phyloP scores from a whole-genome alignment of 2,888 invertebrate species.

The Prenolepis imparis region DNA sequence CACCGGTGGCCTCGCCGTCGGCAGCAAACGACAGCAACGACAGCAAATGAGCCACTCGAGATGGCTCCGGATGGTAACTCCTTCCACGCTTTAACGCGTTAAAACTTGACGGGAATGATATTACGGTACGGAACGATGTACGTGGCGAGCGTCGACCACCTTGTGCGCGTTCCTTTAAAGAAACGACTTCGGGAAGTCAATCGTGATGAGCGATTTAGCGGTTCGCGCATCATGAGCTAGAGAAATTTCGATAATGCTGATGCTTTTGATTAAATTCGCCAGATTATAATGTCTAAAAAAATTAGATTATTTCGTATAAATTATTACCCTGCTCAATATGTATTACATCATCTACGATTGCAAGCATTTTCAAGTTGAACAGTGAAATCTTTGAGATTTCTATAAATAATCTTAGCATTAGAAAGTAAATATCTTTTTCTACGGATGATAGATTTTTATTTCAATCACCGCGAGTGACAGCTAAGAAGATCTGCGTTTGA shows the following conservation, averaged over 20 bases:
- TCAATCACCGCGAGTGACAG: not conserved
- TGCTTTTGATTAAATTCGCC: not conserved
- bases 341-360: not conserved
- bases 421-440: not conserved
- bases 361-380: not conserved
- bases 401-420: not conserved
- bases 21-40: conserved; percentile 72
- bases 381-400: not conserved
- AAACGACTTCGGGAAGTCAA: conserved; percentile 17
- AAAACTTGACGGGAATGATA: conserved; percentile 72
- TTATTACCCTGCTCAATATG: not conserved
- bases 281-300: not conserved
- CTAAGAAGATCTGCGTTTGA: not conserved
- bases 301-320: not conserved
- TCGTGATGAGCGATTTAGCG: not conserved
- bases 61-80: conserved; percentile 67
- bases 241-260: not conserved
- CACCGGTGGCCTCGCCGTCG: conserved; percentile 76
- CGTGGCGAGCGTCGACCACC: conserved; percentile 68
- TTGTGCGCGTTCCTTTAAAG: conserved; percentile 47
- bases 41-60: conserved; percentile 73
- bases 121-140: conserved; percentile 60
- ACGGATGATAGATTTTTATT: not conserved
- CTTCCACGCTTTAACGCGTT: conserved; percentile 75
- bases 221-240: not conserved